Conservation (phyloP, 2,888 invertebrate species). For the Tetropium fuscum region DNA sequence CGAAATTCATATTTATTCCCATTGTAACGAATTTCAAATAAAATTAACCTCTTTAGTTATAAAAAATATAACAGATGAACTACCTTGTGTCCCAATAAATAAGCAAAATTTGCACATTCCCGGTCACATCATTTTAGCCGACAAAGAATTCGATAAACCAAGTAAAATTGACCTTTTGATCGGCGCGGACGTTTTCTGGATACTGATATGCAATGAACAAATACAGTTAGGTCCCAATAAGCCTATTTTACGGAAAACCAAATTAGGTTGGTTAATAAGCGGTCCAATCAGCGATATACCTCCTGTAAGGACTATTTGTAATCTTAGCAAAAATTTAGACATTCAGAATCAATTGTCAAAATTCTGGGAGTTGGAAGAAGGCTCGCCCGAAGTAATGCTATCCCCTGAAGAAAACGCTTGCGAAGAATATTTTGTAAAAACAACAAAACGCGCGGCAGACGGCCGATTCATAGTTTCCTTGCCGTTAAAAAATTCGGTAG, state of each 20-base stretch:
- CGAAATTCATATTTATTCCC: no score
- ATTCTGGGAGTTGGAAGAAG: conserved; percentile 26
- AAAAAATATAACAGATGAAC: no score
- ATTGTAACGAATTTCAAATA: no score
- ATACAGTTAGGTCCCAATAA: conserved; percentile 1
- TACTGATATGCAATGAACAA: conserved; percentile 9
- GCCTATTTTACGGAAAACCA: conserved; percentile 23
- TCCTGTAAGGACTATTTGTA: neutral
- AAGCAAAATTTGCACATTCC: no score
- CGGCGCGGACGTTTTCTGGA: conserved; percentile 21
- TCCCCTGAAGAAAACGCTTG: conserved; percentile 31
- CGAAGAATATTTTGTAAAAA: conserved; percentile 29
- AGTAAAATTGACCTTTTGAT: conserved; percentile 13
- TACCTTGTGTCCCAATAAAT: no score
- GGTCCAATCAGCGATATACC: neutral
- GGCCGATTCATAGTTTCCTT: conserved; percentile 30
- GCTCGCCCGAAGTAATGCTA: neutral
- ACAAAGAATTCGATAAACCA: conserved; percentile 9
- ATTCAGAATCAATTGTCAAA: conserved; percentile 21
- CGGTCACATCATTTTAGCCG: conserved; percentile 1
- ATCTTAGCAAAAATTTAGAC: neutral
- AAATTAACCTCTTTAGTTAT: no score
- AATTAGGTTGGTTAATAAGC: neutral
- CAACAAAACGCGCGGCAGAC: conserved; percentile 1
- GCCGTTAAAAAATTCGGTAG: conserved; percentile 27